These are phyloP conservation scores for Orthonevra nobilis DNA, from an alignment of 2,888 invertebrate species.

Conservation along the genomic window DNA sequence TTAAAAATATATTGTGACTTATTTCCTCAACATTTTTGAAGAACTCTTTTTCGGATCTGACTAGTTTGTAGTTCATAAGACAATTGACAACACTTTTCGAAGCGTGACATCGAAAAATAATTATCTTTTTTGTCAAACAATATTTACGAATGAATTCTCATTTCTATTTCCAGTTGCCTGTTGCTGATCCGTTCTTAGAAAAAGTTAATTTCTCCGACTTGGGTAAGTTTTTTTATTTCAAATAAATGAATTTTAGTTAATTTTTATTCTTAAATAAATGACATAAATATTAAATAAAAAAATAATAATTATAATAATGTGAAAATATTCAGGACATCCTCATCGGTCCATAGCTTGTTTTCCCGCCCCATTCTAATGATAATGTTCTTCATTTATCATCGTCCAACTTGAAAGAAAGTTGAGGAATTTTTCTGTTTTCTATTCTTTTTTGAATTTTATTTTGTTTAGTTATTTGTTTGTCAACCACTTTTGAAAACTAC, in stretches of 20 bases:
- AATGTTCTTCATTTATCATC: conserved; percentile 19
- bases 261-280: neutral
- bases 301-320: conserved; percentile 6
- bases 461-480: conserved; percentile 3
- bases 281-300: too few species aligned
- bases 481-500: conserved; percentile 1
- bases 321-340: conserved; percentile 5
- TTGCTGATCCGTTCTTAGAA: conserved; percentile 94
- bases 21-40: too few species aligned
- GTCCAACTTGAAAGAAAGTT: neutral
- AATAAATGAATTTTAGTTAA: conserved; percentile 8
- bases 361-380: neutral
- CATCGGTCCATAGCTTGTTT: neutral
- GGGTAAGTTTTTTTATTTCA: conserved; percentile 82
- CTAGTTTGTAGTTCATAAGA: too few species aligned
- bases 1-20: too few species aligned
- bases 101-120: too few species aligned
- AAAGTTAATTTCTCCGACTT: conserved; percentile 90
- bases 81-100: too few species aligned
- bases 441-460: too few species aligned
- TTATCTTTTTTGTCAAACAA: too few species aligned
- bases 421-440: conserved; percentile 13
- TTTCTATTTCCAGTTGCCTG: conserved; percentile 88
- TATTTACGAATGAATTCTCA: too few species aligned
- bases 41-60: too few species aligned